These are phyloP conservation scores for Unio delphinus DNA, from an alignment of 2,888 invertebrate species.

Conservation along the genomic window DNA sequence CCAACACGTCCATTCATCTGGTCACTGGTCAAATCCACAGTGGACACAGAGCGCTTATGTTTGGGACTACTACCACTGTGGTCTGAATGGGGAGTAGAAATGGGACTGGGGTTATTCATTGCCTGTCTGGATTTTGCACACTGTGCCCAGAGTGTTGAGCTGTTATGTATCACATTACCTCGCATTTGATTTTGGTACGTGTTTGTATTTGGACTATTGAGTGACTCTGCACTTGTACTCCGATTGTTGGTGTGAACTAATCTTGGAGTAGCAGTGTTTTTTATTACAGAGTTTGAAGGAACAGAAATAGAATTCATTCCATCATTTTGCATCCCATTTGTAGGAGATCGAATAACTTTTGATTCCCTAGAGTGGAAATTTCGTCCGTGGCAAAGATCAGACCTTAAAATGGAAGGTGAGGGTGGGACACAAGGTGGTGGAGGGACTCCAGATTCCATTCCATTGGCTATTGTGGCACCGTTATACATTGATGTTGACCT, in stretches of 20 bases:
- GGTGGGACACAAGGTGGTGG: conserved; percentile 19
- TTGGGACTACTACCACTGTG: conserved; percentile 39
- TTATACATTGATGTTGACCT: conserved; percentile 55
- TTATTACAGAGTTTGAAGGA: conserved; percentile 55
- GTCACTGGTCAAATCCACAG: conserved; percentile 29
- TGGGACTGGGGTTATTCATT: conserved; percentile 39
- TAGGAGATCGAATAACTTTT: conserved; percentile 39
- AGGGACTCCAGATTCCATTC: conserved; percentile 39
- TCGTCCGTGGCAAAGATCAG: conserved; percentile 37
- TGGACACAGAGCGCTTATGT: conserved; percentile 27
- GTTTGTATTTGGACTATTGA: conserved; percentile 41
- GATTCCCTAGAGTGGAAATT: conserved; percentile 32
- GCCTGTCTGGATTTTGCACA: conserved; percentile 43
- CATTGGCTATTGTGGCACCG: conserved; percentile 41
- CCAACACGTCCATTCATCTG: conserved; percentile 32
- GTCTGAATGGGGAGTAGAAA: conserved; percentile 44
- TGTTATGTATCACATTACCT: conserved; percentile 44
- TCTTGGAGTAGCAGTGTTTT: conserved; percentile 49
- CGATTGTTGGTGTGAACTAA: conserved; percentile 25
- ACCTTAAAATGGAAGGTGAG: conserved; percentile 40
- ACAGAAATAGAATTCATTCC: conserved; percentile 24
- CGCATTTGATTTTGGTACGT: conserved; percentile 32
- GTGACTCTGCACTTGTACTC: conserved; percentile 40
- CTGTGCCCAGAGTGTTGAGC: conserved; percentile 39
- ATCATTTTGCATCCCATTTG: conserved; percentile 17